phyloP scores from a whole-genome alignment of 2,888 invertebrate species.

The Nemotelus nigrinus region DNA sequence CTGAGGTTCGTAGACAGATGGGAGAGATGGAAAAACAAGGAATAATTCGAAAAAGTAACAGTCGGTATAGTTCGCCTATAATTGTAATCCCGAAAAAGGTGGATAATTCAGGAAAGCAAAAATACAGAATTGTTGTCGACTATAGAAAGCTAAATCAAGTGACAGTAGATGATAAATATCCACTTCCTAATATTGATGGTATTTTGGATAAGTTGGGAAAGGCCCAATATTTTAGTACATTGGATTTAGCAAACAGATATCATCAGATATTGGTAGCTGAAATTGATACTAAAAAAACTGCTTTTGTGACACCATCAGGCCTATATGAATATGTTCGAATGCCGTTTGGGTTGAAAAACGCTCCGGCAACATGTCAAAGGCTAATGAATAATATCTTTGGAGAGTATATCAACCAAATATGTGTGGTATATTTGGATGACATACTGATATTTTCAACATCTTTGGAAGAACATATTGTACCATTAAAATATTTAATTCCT shows the following conservation, averaged over 20 bases:
- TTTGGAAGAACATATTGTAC: constrained; percentile 42
- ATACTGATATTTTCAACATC: constrained; percentile 32
- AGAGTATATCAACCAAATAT: constrained; percentile 46
- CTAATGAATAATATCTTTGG: constrained; percentile 47
- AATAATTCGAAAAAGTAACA: constrained; percentile 24
- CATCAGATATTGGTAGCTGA: constrained; percentile 45
- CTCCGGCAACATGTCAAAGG: constrained; percentile 47
- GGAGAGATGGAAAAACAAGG: too few relatives aligned
- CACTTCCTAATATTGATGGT: constrained; percentile 49
- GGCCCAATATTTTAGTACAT: constrained; percentile 49
- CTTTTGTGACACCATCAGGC: constrained; percentile 46
- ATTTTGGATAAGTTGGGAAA: constrained; percentile 47
- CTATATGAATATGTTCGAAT: constrained; percentile 45
- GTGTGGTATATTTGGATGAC: constrained; percentile 34
- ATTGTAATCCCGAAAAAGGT: constrained; percentile 48
- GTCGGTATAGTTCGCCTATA: constrained; percentile 44
- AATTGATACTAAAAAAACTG: constrained; percentile 48
- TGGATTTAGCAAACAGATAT: constrained; percentile 48
- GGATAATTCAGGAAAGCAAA: constrained; percentile 47
- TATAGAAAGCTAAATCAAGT: constrained; percentile 50
- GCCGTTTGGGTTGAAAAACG: constrained; percentile 48
- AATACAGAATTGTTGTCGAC: constrained; percentile 49
- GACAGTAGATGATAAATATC: constrained; percentile 49
- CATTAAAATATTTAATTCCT: constrained; percentile 33
- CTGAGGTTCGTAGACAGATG: too few relatives aligned